Conservation (phyloP, 2,113 vertebrate genomes). For the Ictidomys tridecemlineatus region DNA sequence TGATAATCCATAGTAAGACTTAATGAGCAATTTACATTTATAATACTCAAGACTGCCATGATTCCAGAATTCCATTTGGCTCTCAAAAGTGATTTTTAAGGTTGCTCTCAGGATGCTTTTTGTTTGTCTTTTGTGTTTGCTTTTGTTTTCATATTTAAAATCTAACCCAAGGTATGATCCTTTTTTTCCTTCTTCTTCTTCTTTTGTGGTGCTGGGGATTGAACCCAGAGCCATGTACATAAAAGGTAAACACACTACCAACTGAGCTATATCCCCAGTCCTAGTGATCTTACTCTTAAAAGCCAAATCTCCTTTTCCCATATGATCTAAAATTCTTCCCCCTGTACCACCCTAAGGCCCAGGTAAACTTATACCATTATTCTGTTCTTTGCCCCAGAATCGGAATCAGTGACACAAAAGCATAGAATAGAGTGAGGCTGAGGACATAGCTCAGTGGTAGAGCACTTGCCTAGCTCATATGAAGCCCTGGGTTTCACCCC, state of each 20-base stretch:
- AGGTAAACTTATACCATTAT: neutral
- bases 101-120: neutral
- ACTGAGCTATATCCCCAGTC: too few relatives aligned
- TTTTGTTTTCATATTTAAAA: neutral
- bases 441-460: neutral
- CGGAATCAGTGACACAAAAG: neutral
- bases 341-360: neutral
- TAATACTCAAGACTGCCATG: neutral
- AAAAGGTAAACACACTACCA: too few relatives aligned
- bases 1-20: neutral
- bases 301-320: neutral
- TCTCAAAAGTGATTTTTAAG: conserved; percentile 8
- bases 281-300: neutral
- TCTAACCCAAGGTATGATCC: neutral
- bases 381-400: neutral
- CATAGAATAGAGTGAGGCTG: neutral
- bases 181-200: neutral
- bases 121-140: neutral
- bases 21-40: neutral
- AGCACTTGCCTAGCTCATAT: neutral
- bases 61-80: conserved; percentile 13
- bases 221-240: too few relatives aligned
- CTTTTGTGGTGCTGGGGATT: too few relatives aligned
- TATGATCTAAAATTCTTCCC: neutral
- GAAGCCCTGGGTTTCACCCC: neutral